Evolutionary conservation across 2,113 vertebrate species (phyloP).

Genomic region (Clupea harengus): DNA sequence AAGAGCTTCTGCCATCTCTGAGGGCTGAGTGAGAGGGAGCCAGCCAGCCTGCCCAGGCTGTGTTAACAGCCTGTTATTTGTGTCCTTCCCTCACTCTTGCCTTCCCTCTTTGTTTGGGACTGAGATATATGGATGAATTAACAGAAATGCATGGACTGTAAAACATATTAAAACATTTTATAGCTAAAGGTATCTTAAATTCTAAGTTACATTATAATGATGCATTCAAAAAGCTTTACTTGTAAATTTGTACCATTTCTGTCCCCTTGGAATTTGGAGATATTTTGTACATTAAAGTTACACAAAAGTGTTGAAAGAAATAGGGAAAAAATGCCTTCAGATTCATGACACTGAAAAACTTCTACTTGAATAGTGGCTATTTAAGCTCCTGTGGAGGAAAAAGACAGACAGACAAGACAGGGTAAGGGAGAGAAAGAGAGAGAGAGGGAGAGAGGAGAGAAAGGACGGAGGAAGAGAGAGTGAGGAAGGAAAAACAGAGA

Average conservation of each 20-base stretch:
- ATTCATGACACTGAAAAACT: slow-evolving; percentile 17
- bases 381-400: slow-evolving; percentile 57
- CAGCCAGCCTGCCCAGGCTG: slow-evolving; percentile 53
- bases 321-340: not conserved
- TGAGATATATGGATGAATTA: slow-evolving; percentile 50
- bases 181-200: not conserved
- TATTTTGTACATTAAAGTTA: no score
- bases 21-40: slow-evolving; percentile 54
- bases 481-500: slow-evolving; percentile 21
- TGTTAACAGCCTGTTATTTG: slow-evolving; percentile 62
- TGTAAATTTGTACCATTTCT: not conserved
- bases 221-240: not conserved
- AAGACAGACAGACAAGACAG: slow-evolving; percentile 26
- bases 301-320: not conserved
- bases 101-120: slow-evolving; percentile 55
- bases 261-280: not conserved
- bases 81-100: slow-evolving; percentile 46
- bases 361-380: slow-evolving; percentile 59
- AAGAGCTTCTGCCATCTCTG: slow-evolving; percentile 62
- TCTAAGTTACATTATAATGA: not conserved
- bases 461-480: slow-evolving; percentile 26
- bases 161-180: slow-evolving; percentile 33
- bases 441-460: slow-evolving; percentile 27
- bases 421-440: slow-evolving; percentile 20
- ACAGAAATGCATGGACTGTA: slow-evolving; percentile 40